Evolutionary conservation across 2,113 vertebrate species (phyloP), one percentile per base, ranked within the genome.

Genomic region (Cacatua alba): DNA sequence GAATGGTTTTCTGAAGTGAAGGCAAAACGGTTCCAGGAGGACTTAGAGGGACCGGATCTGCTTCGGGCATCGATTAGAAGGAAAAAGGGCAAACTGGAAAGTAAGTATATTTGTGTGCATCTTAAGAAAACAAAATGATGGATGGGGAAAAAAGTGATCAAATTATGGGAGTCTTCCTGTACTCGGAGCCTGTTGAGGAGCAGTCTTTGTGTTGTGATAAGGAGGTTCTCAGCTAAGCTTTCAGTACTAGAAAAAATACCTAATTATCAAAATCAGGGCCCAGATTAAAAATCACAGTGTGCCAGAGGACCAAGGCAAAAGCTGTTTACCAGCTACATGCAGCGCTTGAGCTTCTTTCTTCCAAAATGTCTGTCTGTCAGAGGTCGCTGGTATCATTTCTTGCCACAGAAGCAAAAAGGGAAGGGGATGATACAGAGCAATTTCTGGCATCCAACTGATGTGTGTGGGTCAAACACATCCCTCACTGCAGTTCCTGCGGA

Each of bases 1-100:
- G 95, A 97, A 94, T 98, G 98, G 98, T 98, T 98, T 92, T 94
- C 70, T 0, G 97, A 98, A 86, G 97, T 89, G 84, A 98, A 98
- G 93, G 97, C 97, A 28, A 96, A 96, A 57, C 88, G 98, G 7
- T 98, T 98, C 86, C 97, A 96, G 48, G 97, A 98, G 57, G 94
- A 93, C 26, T 88, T 97, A 63, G 97, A 96, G 68, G 98, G 97
- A 3, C 55, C 95, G 0, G 98, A 98, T 67, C 89, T 98, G 5
- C 96, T 98, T 74, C 92, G 97, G 6, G 97, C 95, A 68, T 98
- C 97, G 0, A 98, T 98, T 59, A 90, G 96, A 79, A 97, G 84
- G 74, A 97, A 97, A 57, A 97, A 90, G 10, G 96, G 87, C 62
- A 84, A 86, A 25, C 39, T 65, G 8, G 91, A 96, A 64, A 80